A percentile compares a stretch with the other conserved stretches of the same genome.
Conservation (phyloP, 2,113 vertebrate species). For the Lontra canadensis region DNA sequence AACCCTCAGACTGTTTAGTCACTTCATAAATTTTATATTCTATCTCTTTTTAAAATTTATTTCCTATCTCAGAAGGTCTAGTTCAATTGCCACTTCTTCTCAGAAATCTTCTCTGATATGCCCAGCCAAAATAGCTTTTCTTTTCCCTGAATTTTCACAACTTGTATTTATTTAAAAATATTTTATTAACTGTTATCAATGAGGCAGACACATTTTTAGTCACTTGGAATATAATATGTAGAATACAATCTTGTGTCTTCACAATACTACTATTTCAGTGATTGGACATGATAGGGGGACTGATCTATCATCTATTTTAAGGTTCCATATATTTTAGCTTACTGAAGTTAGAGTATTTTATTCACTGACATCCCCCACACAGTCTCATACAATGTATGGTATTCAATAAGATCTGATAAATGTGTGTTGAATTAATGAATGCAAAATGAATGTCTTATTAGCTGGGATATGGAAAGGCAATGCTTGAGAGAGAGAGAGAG, state of each 20-base stretch:
- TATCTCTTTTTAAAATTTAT: not conserved
- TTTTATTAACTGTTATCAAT: not conserved
- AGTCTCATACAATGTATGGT: not conserved
- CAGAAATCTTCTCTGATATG: not conserved
- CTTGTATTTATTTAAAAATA: not conserved
- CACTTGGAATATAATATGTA: not conserved
- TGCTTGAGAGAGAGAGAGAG: not conserved
- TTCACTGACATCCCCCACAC: not conserved
- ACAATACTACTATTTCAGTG: not conserved
- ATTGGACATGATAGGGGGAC: not conserved
- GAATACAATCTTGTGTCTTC: not conserved
- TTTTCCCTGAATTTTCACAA: not conserved
- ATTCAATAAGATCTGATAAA: not conserved
- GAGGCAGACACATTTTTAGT: not conserved
- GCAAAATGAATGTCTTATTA: not conserved
- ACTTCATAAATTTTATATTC: not conserved
- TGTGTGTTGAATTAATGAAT: constrained; percentile 23
- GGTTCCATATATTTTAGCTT: not conserved
- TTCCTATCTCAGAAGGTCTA: not conserved
- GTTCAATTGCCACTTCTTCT: not conserved
- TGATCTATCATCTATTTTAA: not conserved
- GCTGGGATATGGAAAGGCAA: not conserved
- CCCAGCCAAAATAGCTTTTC: not conserved
- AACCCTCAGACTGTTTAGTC: too few species aligned
- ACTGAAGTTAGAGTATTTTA: not conserved